phyloP scores from a whole-genome alignment of 2,888 invertebrate species.

The Slavum lentiscoides region DNA sequence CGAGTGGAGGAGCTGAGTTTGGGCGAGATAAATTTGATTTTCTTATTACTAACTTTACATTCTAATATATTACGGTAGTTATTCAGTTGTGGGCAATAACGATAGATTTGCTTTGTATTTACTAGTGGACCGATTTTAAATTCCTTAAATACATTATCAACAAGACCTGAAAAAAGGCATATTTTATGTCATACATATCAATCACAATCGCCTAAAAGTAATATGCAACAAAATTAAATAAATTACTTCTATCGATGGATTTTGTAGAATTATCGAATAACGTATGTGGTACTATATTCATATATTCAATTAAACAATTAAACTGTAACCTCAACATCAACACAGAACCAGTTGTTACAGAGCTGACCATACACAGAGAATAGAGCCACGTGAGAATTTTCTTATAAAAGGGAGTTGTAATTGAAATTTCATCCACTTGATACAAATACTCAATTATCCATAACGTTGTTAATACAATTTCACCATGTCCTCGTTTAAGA shows the following conservation, averaged over 20 bases:
- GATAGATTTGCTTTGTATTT: constrained; percentile 31
- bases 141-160: constrained; percentile 5
- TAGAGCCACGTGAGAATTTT: constrained; percentile 23
- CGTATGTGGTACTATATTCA: constrained; percentile 32
- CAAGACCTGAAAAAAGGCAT: not conserved
- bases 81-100: constrained; percentile 45
- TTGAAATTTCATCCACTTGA: constrained; percentile 49
- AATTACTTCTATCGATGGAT: constrained; percentile 28
- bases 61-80: constrained; percentile 35
- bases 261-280: constrained; percentile 14
- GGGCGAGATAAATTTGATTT: constrained; percentile 37
- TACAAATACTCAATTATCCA: constrained; percentile 49
- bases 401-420: constrained; percentile 36
- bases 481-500: constrained; percentile 13
- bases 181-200: not conserved
- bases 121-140: constrained; percentile 13
- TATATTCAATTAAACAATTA: constrained; percentile 35
- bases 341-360: constrained; percentile 7
- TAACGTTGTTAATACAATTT: constrained; percentile 30
- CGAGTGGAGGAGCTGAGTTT: constrained; percentile 3
- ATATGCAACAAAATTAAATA: not conserved
- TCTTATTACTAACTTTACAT: constrained; percentile 33
- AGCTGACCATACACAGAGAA: constrained; percentile 10
- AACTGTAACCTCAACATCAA: constrained; percentile 39
- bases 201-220: not conserved